A percentile compares a stretch with the other conserved stretches of the same genome.
Conservation (phyloP, 2,797 vertebrate species). For the Tolypeutes matacus region DNA sequence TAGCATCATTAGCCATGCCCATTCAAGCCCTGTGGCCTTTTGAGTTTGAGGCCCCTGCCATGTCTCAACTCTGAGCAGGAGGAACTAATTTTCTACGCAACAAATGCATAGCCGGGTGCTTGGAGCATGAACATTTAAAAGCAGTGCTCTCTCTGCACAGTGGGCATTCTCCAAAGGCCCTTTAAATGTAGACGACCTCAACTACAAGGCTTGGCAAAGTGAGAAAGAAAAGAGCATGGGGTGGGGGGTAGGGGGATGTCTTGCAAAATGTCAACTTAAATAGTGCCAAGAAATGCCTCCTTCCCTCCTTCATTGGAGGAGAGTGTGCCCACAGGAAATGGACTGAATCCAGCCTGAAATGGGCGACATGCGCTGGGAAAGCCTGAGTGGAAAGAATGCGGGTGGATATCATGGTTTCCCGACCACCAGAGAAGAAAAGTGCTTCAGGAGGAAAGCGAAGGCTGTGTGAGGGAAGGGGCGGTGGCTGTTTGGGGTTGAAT, state of each 20-base stretch:
- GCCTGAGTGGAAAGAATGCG: not conserved
- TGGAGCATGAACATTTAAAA: too few species aligned
- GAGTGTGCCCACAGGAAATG: not conserved
- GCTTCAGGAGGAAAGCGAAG: not conserved
- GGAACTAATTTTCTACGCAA: not conserved
- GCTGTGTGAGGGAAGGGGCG: not conserved
- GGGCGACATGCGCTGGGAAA: not conserved
- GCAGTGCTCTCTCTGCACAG: not conserved
- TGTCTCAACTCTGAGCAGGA: not conserved
- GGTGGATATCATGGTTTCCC: not conserved
- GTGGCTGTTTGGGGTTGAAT: not conserved
- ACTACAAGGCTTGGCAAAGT: not conserved
- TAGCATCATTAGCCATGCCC: not conserved
- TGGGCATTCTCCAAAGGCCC: not conserved
- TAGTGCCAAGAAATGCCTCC: not conserved
- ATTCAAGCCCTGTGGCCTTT: not conserved
- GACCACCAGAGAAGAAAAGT: not conserved
- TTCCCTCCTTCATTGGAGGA: not conserved
- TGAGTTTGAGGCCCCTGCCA: not conserved
- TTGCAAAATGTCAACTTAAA: not conserved
- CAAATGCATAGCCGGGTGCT: too few species aligned
- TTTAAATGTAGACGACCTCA: not conserved
- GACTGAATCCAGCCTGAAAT: not conserved
- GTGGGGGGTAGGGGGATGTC: rapidly evolving
- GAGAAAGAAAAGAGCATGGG: not conserved